Conservation (phyloP, 2,113 vertebrate genomes). For the Cricetomys ansorgei region DNA sequence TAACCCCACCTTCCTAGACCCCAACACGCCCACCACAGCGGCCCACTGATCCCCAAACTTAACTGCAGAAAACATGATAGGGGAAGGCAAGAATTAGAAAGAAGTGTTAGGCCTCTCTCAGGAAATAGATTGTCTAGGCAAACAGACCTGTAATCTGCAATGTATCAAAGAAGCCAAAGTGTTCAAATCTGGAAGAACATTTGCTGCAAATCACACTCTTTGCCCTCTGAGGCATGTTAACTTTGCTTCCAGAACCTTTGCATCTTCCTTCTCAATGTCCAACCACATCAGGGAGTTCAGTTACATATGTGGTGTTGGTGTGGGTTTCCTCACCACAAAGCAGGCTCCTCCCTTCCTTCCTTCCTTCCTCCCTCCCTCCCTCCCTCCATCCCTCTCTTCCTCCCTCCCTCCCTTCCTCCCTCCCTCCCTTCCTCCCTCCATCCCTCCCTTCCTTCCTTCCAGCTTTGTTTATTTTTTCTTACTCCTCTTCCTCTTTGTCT, state of each 20-base stretch:
- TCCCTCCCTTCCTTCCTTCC: background rate
- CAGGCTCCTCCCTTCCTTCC: background rate
- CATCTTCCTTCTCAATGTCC: background rate
- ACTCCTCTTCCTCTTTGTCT: background rate
- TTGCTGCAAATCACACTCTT: background rate
- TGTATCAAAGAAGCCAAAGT: background rate
- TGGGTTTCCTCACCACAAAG: background rate
- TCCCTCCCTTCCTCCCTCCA: background rate
- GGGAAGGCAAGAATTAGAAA: background rate
- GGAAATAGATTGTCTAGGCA: background rate
- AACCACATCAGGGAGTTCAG: too few relatives aligned
- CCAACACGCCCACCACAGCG: fast-evolving
- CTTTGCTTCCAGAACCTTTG: fast-evolving
- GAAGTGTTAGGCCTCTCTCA: background rate
- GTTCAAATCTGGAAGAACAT: background rate
- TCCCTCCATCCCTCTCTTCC: too few relatives aligned
- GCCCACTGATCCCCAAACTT: background rate
- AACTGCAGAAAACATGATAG: background rate
- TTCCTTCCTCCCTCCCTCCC: background rate
- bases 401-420: background rate
- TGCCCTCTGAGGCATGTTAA: background rate
- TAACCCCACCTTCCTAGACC: background rate
- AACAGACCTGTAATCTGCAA: background rate
- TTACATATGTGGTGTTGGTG: background rate
- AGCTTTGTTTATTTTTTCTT: too few relatives aligned